Percentiles rank a stretch among this genome's conserved stretches.
These are phyloP conservation scores for Pionites leucogaster DNA, from an alignment of 2,113 vertebrate genomes.

Conservation along the genomic window DNA sequence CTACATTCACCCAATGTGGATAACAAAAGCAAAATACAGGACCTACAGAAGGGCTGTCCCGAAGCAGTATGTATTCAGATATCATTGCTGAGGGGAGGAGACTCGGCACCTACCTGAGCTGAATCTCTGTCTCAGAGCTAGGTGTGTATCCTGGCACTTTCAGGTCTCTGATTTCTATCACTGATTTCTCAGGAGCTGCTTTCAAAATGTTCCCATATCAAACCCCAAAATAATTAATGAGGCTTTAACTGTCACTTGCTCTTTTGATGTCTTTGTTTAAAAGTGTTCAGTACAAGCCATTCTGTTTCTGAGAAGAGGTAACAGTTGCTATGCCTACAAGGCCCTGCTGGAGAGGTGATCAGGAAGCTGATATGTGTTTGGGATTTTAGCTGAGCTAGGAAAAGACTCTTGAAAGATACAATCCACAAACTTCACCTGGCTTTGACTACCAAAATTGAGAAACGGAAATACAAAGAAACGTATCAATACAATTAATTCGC, in stretches of 20 bases:
- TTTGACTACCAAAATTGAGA: neutral
- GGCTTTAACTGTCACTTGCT: neutral
- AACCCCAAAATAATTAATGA: neutral
- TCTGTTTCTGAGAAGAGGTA: neutral
- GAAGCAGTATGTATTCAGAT: neutral
- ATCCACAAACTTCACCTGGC: neutral
- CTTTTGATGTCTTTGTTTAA: neutral
- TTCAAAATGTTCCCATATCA: neutral
- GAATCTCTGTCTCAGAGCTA: neutral
- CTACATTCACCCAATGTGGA: neutral
- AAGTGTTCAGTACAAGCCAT: neutral
- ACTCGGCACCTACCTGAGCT: neutral
- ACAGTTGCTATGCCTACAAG: neutral
- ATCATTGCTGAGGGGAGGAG: neutral
- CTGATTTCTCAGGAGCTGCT: neutral
- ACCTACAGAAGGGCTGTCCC: neutral
- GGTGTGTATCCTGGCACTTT: neutral
- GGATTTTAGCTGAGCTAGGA: neutral
- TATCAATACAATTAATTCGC: neutral
- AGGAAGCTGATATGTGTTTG: neutral
- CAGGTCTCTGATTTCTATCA: neutral
- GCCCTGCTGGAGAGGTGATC: neutral
- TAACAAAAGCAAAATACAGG: neutral
- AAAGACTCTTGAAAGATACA: neutral
- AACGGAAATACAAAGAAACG: neutral